Evolutionary conservation across 2,113 vertebrate genomes (phyloP), one percentile per base, ranked within the genome.

Genomic region (Ctenomys sociabilis): DNA sequence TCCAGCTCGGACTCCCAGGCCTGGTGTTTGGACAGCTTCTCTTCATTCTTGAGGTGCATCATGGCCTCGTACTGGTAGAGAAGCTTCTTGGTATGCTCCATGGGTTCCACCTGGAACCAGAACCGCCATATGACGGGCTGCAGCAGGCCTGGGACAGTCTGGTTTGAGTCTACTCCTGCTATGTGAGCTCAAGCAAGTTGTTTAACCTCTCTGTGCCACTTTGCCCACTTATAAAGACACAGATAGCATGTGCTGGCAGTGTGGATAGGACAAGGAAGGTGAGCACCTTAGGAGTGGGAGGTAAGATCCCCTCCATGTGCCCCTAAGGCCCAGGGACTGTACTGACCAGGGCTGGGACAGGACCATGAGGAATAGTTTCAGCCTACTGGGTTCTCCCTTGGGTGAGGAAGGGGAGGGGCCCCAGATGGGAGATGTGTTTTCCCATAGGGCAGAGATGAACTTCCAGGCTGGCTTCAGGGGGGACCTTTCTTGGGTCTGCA

Each of bases 1-100:
- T 99, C 99, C 84, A 97, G 98, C 98, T 98, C 97, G 0, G 99
- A 99, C 21, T 96, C 94, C 96, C 82, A 96, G 75, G 99, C 98
- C 54, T 97, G 97, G 0, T 96, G 80, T 85, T 95, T 73, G 35
- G 98, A 94, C 0, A 95, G 10, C 93, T 98, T 97, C 93, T 99
- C 98, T 1, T 98, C 98, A 0, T 89, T 95, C 94, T 98, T 98
- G 83, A 99, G 98, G 7, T 90, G 37, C 88, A 97, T 45, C 96
- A 99, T 97, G 80, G 98, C 92, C 78, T 98, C 52, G 0, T 98
- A 98, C 68, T 99, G 97, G 72, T 96, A 80, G 66, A 98, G 92
- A n/a, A 98, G 96, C 30, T 97, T 97, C 30, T 98, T 97, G 3
- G 98, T 98, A 68, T 98, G 98, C 70, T 98, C 97, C 49, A 93